These are phyloP conservation scores for Goniozus legneri DNA, from an alignment of 1,140 invertebrate species.

Conservation along the genomic window DNA sequence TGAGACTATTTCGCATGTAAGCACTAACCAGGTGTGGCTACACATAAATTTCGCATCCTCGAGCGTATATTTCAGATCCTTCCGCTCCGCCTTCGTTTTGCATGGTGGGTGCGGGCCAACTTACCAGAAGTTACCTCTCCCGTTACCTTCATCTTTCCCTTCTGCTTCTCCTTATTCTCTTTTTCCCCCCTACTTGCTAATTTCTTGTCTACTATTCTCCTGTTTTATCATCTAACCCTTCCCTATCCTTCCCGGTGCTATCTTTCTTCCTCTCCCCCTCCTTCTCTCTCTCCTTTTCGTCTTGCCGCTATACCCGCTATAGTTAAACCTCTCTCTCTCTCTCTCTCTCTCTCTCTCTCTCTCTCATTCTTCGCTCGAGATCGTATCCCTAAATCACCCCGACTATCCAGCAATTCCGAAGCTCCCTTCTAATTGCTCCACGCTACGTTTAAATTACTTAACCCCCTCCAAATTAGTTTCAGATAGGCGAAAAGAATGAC, in stretches of 20 bases:
- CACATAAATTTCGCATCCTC: slow-evolving; percentile 53
- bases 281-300: slow-evolving; percentile 19
- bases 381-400: slow-evolving; percentile 47
- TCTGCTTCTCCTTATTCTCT: slow-evolving; percentile 14
- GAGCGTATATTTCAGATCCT: slow-evolving; percentile 49
- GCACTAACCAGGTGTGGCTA: slow-evolving; percentile 55
- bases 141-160: slow-evolving; percentile 24
- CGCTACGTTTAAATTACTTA: slow-evolving; percentile 52
- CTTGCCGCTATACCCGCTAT: slow-evolving; percentile 22
- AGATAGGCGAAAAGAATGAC: slow-evolving; percentile 50
- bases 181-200: no score
- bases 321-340: slow-evolving; percentile 24
- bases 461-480: slow-evolving; percentile 45
- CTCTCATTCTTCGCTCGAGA: slow-evolving; percentile 44
- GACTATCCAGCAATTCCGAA: slow-evolving; percentile 31
- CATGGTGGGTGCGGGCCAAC: slow-evolving; percentile 39
- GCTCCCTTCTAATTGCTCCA: slow-evolving; percentile 47
- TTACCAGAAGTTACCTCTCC: slow-evolving; percentile 48
- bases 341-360: slow-evolving; percentile 1
- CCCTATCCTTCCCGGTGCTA: slow-evolving; percentile 1
- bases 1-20: slow-evolving; percentile 51
- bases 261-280: slow-evolving; percentile 18
- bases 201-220: slow-evolving; percentile 5
- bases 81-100: slow-evolving; percentile 30
- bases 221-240: slow-evolving; percentile 11